Evolutionary conservation across 2,797 vertebrate species (phyloP).

Genomic region (Tympanoctomys barrerae): DNA sequence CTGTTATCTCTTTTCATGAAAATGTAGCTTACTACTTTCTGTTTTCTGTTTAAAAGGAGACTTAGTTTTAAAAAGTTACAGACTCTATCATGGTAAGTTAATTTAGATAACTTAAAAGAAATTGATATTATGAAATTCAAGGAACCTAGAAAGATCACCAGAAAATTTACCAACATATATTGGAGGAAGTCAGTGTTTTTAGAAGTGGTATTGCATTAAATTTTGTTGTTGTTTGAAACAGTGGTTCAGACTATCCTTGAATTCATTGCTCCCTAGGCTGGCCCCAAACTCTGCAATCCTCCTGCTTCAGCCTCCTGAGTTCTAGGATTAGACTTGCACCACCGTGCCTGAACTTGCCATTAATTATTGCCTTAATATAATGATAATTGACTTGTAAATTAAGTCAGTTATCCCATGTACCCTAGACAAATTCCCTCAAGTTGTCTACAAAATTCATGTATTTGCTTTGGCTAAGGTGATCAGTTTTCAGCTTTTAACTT

Average conservation of each 20-base stretch:
- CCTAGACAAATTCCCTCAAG: no score
- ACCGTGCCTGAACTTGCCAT: not conserved
- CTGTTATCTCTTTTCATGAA: not conserved
- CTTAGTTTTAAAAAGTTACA: constrained; percentile 19
- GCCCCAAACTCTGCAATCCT: not conserved
- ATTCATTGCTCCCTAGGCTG: not conserved
- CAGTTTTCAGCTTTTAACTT: not conserved
- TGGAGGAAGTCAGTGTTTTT: not conserved
- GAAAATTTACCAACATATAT: not conserved
- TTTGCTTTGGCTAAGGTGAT: not conserved
- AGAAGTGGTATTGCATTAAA: not conserved
- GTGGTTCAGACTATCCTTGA: not conserved
- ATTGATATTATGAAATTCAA: not conserved
- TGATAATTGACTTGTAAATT: not conserved
- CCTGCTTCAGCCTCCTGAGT: not conserved
- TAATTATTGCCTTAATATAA: constrained; percentile 24
- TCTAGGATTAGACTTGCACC: not conserved
- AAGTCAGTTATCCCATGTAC: no score
- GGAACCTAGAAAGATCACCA: not conserved
- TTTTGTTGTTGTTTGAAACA: not conserved
- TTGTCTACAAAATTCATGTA: not conserved
- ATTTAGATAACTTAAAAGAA: not conserved
- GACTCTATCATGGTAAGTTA: not conserved
- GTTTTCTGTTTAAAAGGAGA: not conserved
- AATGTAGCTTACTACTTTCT: not conserved